Conservation (phyloP, 2,113 vertebrate species). For the Cariama cristata region DNA sequence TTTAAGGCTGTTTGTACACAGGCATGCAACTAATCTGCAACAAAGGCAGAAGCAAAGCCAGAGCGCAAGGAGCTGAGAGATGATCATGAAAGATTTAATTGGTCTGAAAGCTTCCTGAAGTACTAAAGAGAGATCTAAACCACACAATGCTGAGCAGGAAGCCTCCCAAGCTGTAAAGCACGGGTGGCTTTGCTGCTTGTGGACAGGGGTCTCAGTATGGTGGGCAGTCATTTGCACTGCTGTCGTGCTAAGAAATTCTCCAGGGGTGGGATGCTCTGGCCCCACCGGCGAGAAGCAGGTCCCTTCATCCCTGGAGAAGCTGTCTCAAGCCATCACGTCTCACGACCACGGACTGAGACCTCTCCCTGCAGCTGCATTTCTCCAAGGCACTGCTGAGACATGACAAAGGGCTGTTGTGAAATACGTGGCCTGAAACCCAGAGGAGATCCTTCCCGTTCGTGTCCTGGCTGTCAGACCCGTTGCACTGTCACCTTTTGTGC, state of each 20-base stretch:
- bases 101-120: background rate
- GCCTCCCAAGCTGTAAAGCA: background rate
- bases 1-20: background rate
- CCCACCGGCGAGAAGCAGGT: background rate
- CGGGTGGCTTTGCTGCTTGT: background rate
- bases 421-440: background rate
- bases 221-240: background rate
- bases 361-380: background rate
- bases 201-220: accelerated
- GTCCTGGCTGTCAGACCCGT: background rate
- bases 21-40: background rate
- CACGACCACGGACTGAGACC: background rate
- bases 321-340: background rate
- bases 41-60: background rate
- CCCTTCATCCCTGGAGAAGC: background rate
- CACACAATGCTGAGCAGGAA: background rate
- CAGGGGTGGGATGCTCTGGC: background rate
- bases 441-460: accelerated
- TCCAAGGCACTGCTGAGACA: background rate
- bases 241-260: background rate
- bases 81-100: background rate
- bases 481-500: background rate
- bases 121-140: background rate
- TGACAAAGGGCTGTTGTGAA: accelerated
- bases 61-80: background rate